Percentiles rank a stretch among this genome's conserved stretches.
Evolutionary conservation across 1,140 invertebrate species (phyloP).

Genomic region (Cephus cinctus): DNA sequence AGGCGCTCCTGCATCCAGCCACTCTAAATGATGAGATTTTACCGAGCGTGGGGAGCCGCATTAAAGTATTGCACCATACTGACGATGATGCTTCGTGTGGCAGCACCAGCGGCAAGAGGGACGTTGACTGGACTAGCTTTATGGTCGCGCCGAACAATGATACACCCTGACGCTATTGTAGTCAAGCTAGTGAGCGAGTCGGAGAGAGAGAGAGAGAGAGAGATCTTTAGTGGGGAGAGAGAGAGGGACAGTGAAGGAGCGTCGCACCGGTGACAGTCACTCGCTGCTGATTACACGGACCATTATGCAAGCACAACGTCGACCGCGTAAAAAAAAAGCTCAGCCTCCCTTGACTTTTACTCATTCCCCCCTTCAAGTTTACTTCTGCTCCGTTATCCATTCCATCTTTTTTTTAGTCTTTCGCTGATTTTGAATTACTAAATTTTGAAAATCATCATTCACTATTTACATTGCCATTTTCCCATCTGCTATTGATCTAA

Average conservation of each 20-base stretch:
- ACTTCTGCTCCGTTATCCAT: too few relatives aligned
- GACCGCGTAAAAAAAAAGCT: slow-evolving; percentile 3
- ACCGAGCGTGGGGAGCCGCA: slow-evolving; percentile 25
- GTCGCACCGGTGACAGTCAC: slow-evolving; percentile 34
- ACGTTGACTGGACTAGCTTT: slow-evolving; percentile 14
- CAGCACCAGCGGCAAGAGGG: neutral
- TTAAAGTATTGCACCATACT: slow-evolving; percentile 34
- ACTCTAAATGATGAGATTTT: slow-evolving; percentile 40
- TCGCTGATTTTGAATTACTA: too few relatives aligned
- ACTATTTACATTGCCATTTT: neutral
- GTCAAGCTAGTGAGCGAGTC: slow-evolving; percentile 12
- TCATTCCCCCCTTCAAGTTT: neutral
- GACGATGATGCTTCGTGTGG: neutral
- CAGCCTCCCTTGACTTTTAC: neutral
- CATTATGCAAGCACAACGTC: slow-evolving; percentile 39
- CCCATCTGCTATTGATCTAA: neutral
- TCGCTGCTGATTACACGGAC: slow-evolving; percentile 40
- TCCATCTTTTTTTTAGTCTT: too few relatives aligned
- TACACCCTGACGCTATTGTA: slow-evolving; percentile 33
- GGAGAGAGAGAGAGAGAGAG: neutral
- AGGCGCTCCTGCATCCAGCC: slow-evolving; percentile 20
- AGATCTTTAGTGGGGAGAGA: neutral
- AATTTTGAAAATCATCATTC: neutral
- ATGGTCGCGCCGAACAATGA: slow-evolving; percentile 33
- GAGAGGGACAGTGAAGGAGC: slow-evolving; percentile 10